Percentiles rank a stretch among this genome's conserved stretches.
These are phyloP conservation scores for Cyanistes caeruleus DNA, from an alignment of 2,113 vertebrate genomes.

Conservation along the genomic window DNA sequence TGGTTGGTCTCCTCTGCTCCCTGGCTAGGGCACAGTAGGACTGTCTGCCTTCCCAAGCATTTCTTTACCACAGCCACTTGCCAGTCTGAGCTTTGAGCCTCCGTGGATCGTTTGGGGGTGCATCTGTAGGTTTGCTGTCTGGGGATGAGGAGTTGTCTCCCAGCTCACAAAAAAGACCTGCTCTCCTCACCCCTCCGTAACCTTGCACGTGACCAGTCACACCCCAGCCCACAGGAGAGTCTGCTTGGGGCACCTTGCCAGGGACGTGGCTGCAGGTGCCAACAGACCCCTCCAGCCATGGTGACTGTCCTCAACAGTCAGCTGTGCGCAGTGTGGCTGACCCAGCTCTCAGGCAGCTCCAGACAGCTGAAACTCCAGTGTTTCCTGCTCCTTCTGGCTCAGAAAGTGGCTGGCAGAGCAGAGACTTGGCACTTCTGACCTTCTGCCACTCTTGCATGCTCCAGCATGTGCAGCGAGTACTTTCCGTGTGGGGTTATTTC, in stretches of 20 bases:
- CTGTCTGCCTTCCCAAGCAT: background rate
- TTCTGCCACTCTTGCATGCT: background rate
- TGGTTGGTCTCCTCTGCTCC: background rate
- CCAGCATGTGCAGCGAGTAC: background rate
- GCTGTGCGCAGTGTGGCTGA: background rate
- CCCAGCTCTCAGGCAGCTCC: background rate
- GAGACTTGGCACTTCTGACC: background rate
- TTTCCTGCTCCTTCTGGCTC: background rate
- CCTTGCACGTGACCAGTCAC: rapidly evolving
- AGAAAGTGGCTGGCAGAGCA: background rate
- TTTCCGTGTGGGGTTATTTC: background rate
- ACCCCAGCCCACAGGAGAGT: background rate
- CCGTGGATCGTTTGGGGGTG: background rate
- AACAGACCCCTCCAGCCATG: background rate
- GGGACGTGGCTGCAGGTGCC: background rate
- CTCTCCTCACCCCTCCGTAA: background rate
- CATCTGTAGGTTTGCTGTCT: background rate
- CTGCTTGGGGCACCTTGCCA: background rate
- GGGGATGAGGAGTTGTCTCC: background rate
- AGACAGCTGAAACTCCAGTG: background rate
- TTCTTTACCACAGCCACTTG: background rate
- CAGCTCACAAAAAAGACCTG: background rate
- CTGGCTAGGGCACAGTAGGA: rapidly evolving
- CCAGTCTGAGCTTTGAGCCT: background rate
- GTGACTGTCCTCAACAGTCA: rapidly evolving